A percentile compares a stretch with the other conserved stretches of the same genome.
Evolutionary conservation across 2,888 invertebrate genomes (phyloP).

Genomic region (Troilus luridus): DNA sequence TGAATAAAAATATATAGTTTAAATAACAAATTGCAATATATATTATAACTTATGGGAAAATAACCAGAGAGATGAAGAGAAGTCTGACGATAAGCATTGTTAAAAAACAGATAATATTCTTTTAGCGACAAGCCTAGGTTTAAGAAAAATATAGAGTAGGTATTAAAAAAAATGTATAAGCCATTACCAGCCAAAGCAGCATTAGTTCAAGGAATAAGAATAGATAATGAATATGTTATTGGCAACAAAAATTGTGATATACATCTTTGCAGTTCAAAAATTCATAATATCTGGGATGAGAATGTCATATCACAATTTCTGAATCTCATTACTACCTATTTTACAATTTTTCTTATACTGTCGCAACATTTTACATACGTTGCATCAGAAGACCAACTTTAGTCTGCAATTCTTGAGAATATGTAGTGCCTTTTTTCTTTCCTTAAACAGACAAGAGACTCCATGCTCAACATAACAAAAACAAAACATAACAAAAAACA

Average conservation of each 20-base stretch:
- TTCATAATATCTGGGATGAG: background rate
- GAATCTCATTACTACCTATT: slow-evolving; percentile 41
- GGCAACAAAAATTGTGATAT: slow-evolving; percentile 10
- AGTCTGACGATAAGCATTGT: slow-evolving; percentile 53
- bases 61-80: slow-evolving; percentile 31
- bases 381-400: slow-evolving; percentile 71
- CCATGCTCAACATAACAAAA: slow-evolving; percentile 59
- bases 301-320: slow-evolving; percentile 40
- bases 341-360: background rate
- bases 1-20: background rate
- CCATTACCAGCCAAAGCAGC: slow-evolving; percentile 41
- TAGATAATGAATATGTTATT: background rate
- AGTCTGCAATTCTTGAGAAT: slow-evolving; percentile 71
- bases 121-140: background rate
- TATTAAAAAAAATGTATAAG: background rate
- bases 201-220: slow-evolving; percentile 23
- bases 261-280: background rate
- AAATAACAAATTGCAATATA: background rate
- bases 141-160: background rate
- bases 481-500: slow-evolving; percentile 61
- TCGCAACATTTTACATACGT: slow-evolving; percentile 69
- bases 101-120: background rate
- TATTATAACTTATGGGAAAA: background rate
- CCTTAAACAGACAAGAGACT: slow-evolving; percentile 64
- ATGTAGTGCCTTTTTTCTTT: slow-evolving; percentile 68